Percentiles rank a stretch among this genome's conserved stretches.
Conservation (phyloP, 2,113 vertebrate genomes). For the Dromaius novaehollandiae region DNA sequence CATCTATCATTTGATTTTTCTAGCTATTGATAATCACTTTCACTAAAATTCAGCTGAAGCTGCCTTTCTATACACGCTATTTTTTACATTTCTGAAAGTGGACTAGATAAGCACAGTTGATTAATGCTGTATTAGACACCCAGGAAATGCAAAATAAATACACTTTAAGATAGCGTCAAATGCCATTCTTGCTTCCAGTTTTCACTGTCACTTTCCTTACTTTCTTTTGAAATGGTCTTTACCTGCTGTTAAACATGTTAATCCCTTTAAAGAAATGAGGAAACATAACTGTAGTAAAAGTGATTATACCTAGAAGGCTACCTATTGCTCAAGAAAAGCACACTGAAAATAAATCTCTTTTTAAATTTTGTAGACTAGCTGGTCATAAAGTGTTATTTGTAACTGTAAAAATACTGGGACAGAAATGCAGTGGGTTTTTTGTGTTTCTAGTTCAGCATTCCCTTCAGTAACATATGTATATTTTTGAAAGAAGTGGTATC, state of each 20-base stretch:
- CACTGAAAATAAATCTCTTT: not conserved
- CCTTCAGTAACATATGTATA: not conserved
- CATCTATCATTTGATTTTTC: not conserved
- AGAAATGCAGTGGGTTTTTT: not conserved
- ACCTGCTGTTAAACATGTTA: not conserved
- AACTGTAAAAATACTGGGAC: not conserved
- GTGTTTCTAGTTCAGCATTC: not conserved
- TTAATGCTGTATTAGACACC: not conserved
- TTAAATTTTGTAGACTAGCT: not conserved
- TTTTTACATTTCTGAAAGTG: not conserved
- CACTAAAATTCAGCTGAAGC: not conserved
- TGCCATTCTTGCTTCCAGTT: not conserved
- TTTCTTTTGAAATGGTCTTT: not conserved
- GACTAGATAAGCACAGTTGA: not conserved
- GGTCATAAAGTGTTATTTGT: not conserved
- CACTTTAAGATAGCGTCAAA: not conserved
- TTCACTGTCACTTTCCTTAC: not conserved
- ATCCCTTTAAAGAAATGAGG: not conserved
- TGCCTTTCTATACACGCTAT: not conserved
- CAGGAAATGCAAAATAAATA: not conserved
- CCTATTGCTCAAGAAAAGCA: not conserved
- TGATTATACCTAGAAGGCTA: not conserved
- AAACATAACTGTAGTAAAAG: not conserved
- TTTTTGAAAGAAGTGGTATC: not conserved
- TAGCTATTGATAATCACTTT: not conserved